Percentiles rank a stretch among this genome's conserved stretches.
Conservation (phyloP, 1,140 invertebrate genomes). For the Pseudomyrmex dendroicus region DNA sequence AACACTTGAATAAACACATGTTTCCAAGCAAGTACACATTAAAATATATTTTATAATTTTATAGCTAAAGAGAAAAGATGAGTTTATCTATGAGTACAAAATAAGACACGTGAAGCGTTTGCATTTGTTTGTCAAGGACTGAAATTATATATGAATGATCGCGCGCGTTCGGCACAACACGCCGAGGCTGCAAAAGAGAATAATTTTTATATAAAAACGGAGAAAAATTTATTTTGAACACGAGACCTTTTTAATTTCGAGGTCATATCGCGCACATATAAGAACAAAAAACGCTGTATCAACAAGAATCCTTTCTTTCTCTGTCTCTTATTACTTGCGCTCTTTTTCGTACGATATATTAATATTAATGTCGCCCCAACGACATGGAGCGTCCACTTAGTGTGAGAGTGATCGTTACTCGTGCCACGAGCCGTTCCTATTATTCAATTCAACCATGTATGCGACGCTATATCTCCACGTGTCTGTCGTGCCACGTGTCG, state of each 20-base stretch:
- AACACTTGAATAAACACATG: no score
- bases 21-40: not conserved
- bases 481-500: conserved; percentile 19
- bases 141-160: conserved; percentile 26
- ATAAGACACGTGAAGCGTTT: not conserved
- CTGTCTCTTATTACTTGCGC: conserved; percentile 8
- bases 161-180: conserved; percentile 1
- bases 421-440: conserved; percentile 70
- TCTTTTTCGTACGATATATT: conserved; percentile 56
- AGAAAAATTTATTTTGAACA: conserved; percentile 41
- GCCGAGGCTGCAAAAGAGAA: not conserved
- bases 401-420: conserved; percentile 61
- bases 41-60: no score
- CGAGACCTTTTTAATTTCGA: conserved; percentile 25
- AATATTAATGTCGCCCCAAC: conserved; percentile 71
- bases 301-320: not conserved
- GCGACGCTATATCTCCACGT: not conserved
- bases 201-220: conserved; percentile 31
- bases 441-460: conserved; percentile 68
- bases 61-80: not conserved
- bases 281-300: conserved; percentile 28
- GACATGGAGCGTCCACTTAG: conserved; percentile 59
- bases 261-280: not conserved
- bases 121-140: not conserved
- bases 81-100: not conserved